Evolutionary conservation across 2,888 invertebrate genomes (phyloP).

Genomic region (Ceriagrion tenellum): DNA sequence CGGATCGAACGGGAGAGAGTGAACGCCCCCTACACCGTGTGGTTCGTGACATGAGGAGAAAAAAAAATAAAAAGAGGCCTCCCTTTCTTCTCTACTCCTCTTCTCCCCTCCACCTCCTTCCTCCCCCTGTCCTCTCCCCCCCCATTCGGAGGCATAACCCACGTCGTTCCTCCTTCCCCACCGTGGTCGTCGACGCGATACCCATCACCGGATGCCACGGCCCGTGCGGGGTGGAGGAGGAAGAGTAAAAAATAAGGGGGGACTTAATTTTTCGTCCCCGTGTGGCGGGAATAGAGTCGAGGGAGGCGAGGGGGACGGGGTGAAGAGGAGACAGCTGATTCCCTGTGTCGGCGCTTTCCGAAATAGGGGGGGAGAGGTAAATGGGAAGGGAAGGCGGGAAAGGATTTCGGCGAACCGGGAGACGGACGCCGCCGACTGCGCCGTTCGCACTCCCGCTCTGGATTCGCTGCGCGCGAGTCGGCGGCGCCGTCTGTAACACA

Average conservation of each 20-base stretch:
- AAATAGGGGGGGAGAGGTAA: too few species aligned
- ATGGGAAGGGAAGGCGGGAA: conserved; percentile 46
- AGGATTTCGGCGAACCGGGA: neutral
- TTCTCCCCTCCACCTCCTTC: neutral
- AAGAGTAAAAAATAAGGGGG: neutral
- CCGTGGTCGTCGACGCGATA: neutral
- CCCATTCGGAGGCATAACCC: neutral
- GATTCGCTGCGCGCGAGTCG: too few species aligned
- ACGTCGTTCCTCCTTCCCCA: neutral
- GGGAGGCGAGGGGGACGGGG: neutral
- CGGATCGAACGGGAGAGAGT: neutral
- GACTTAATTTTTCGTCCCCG: neutral
- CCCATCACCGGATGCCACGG: conserved; percentile 30
- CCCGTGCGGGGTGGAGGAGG: neutral
- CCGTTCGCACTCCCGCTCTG: neutral
- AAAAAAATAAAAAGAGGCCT: neutral
- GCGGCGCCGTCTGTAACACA: too few species aligned
- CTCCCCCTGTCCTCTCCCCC: neutral
- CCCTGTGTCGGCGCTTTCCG: conserved; percentile 16
- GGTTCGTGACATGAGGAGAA: neutral
- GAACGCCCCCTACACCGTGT: neutral
- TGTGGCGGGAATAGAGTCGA: neutral
- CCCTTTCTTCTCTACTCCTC: neutral
- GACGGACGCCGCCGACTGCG: neutral
- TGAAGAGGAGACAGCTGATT: conserved; percentile 19